These are phyloP conservation scores for Capromys pilorides DNA, from an alignment of 2,797 vertebrate species.

Conservation along the genomic window DNA sequence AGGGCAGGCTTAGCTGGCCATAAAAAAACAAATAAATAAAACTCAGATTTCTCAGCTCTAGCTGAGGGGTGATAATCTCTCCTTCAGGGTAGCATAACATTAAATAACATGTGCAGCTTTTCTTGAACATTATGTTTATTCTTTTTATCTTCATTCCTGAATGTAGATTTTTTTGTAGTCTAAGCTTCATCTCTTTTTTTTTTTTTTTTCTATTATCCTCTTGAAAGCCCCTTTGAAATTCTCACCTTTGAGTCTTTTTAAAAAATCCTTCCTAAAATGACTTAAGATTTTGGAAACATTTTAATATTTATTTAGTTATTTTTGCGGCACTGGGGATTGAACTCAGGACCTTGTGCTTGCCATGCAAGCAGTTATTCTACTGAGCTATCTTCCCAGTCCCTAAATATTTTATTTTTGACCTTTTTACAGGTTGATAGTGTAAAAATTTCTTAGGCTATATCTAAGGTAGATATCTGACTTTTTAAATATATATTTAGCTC, in stretches of 20 bases:
- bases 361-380: no score
- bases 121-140: background rate
- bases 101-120: background rate
- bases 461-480: background rate
- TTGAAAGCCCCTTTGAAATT: background rate
- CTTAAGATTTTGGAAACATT: background rate
- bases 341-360: no score
- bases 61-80: background rate
- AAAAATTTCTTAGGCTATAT: background rate
- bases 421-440: background rate
- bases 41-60: background rate
- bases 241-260: background rate
- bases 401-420: background rate
- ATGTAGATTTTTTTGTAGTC: background rate
- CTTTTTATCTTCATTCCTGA: background rate
- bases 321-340: no score
- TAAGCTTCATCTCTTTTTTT: background rate
- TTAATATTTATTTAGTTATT: no score
- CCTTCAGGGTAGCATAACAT: background rate
- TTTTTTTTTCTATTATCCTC: background rate
- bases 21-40: no score
- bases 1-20: no score
- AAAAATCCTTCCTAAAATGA: background rate
- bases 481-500: no score
- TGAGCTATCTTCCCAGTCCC: no score